These are phyloP conservation scores for Chrysochloris asiatica DNA, from an alignment of 2,113 vertebrate species.

Conservation along the genomic window DNA sequence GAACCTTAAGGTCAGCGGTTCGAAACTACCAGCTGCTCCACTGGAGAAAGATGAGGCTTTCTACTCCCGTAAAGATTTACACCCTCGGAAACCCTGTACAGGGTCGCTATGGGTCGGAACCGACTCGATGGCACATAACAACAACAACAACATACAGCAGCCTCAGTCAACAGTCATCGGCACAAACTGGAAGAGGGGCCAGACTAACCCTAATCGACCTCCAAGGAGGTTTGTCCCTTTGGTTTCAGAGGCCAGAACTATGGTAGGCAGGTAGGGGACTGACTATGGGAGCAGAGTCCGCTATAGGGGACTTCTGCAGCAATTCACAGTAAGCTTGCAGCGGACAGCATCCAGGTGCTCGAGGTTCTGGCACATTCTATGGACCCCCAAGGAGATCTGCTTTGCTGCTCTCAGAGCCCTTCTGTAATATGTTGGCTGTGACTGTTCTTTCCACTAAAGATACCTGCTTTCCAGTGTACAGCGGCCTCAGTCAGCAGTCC, in stretches of 20 bases:
- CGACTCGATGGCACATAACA: too few relatives aligned
- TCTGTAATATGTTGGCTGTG: not conserved
- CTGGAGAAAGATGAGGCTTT: too few relatives aligned
- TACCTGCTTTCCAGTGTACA: not conserved
- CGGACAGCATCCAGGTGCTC: not conserved
- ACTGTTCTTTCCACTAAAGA: not conserved
- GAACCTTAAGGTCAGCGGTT: too few relatives aligned
- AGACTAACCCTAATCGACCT: not conserved
- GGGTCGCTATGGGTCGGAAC: too few relatives aligned
- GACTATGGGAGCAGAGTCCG: too few relatives aligned
- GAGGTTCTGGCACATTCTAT: not conserved
- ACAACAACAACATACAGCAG: not conserved
- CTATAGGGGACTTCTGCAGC: too few relatives aligned
- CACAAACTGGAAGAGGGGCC: not conserved
- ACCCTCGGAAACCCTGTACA: too few relatives aligned
- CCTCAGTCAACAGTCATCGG: not conserved
- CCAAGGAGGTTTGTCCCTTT: not conserved
- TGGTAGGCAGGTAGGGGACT: not conserved
- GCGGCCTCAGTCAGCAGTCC: too few relatives aligned
- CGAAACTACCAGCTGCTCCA: too few relatives aligned
- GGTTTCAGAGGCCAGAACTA: not conserved
- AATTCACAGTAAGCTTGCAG: not conserved
- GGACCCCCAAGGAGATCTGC: not conserved
- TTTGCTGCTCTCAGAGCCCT: not conserved
- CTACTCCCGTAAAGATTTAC: too few relatives aligned